These are phyloP conservation scores for Tenrec ecaudatus DNA, from an alignment of 2,113 vertebrate genomes.

Conservation along the genomic window DNA sequence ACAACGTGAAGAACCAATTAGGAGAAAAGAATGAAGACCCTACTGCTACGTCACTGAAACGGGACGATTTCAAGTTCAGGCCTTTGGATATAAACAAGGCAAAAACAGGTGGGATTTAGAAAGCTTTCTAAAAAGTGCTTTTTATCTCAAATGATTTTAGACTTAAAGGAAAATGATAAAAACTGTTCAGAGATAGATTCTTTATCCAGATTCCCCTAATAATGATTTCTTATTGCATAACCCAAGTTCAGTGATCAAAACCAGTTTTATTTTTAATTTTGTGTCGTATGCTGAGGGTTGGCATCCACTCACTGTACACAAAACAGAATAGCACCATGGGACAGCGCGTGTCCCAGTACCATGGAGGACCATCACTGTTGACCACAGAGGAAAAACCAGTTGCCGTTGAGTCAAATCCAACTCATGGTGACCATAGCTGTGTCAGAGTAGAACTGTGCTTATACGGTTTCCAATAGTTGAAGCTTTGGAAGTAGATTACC, in stretches of 20 bases:
- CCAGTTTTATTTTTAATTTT: not conserved
- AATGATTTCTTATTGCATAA: not conserved
- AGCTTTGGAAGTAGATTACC: not conserved
- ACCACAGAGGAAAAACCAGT: not conserved
- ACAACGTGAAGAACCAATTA: not conserved
- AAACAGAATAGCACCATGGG: not conserved
- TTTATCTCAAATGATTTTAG: no score
- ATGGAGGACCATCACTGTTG: not conserved
- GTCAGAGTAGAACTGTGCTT: not conserved
- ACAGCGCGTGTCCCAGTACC: not conserved
- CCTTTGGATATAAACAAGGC: not conserved
- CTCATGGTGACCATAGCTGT: not conserved
- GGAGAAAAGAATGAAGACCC: not conserved
- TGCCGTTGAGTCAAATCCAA: not conserved
- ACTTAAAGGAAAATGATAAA: not conserved
- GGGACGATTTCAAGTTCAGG: not conserved
- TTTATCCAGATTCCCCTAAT: not conserved
- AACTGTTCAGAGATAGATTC: not conserved
- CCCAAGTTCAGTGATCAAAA: not conserved
- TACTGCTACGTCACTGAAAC: not conserved
- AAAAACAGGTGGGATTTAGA: conserved; percentile 3
- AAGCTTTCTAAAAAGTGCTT: not conserved
- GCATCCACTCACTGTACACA: not conserved
- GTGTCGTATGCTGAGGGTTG: not conserved
- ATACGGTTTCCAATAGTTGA: not conserved